Evolutionary conservation across 2,113 vertebrate genomes (phyloP).

Genomic region (Empidonax alnorum): DNA sequence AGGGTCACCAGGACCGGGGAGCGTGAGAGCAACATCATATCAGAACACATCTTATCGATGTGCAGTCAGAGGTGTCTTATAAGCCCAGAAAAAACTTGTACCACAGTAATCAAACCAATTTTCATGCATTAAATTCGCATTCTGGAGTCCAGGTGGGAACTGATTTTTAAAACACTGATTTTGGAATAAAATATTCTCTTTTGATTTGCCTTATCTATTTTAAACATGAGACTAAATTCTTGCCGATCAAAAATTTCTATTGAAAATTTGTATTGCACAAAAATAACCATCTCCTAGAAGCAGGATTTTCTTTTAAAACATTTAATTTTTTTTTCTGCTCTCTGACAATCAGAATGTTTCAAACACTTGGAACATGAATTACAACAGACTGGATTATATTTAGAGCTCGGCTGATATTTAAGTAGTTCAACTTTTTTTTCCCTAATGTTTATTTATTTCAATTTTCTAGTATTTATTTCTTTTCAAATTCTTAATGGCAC

Average conservation of each 20-base stretch:
- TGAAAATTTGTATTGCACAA: background rate
- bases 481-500: background rate
- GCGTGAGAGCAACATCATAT: accelerated
- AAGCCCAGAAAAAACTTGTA: background rate
- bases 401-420: background rate
- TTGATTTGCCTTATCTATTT: background rate
- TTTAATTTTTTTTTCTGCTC: background rate
- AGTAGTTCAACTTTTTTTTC: background rate
- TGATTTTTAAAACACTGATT: background rate
- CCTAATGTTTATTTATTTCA: background rate
- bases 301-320: background rate
- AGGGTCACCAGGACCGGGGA: background rate
- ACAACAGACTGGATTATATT: background rate
- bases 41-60: accelerated
- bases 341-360: background rate
- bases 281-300: background rate
- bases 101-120: background rate
- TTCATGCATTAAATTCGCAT: background rate
- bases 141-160: background rate
- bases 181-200: background rate
- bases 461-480: background rate
- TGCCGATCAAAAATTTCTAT: background rate
- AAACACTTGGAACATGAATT: background rate
- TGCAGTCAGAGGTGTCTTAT: accelerated
- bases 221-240: background rate